phyloP scores from a whole-genome alignment of 2,797 vertebrate species.

The Trichosurus vulpecula region DNA sequence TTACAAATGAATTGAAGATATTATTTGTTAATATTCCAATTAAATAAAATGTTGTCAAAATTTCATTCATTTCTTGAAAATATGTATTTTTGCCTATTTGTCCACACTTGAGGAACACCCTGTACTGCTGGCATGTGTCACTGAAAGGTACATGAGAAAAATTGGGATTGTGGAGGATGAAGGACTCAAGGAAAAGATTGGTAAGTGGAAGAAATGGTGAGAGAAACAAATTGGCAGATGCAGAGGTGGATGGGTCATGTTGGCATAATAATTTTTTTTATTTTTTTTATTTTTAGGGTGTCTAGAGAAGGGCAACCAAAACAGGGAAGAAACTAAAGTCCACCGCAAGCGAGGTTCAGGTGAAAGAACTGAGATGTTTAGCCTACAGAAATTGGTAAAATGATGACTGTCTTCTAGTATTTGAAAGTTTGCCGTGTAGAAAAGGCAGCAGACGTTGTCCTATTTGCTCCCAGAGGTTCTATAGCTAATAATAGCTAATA shows the following conservation, averaged over 20 bases:
- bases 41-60: too few relatives aligned
- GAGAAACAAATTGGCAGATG: background rate
- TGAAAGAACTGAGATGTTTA: background rate
- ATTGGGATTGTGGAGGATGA: background rate
- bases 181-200: background rate
- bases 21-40: too few relatives aligned
- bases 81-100: too few relatives aligned
- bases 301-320: background rate
- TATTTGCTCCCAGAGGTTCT: background rate
- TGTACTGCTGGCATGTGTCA: background rate
- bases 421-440: background rate
- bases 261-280: background rate
- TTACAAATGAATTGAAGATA: too few relatives aligned
- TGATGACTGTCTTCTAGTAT: background rate
- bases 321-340: background rate
- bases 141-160: background rate
- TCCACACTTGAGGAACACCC: too few relatives aligned
- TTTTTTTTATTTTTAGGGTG: too few relatives aligned
- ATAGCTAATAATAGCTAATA: background rate
- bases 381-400: background rate
- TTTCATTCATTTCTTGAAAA: too few relatives aligned
- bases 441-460: background rate
- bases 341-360: background rate
- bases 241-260: background rate
- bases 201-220: background rate